Base-by-base conservation (phyloP, 1,140 invertebrate species). In the Drosophila nikananu region DNA sequence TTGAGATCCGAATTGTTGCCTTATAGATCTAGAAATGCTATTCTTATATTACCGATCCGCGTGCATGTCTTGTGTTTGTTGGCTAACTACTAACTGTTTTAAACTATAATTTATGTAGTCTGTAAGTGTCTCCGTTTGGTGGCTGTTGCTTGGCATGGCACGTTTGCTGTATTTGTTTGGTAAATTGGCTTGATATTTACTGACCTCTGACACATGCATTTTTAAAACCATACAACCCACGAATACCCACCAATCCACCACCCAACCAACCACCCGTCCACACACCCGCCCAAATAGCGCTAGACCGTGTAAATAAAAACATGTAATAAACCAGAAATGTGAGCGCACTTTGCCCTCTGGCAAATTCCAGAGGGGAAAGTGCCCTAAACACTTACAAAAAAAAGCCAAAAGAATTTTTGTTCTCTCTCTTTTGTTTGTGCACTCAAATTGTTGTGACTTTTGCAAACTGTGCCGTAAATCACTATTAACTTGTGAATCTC, bases 371-470 rank as follows among this genome's bases (percentile, higher is more conserved):
- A 41, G 70, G 66, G 70, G 35, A 59, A 71, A n/a, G 32, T 44
- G 37, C 44, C 46, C 54, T 27, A 48, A 73, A 70, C 58, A 58
- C 51, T 39, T 51, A 32, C 15, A 27, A 49, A 49, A 17, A 21
- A 55, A 78, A 89, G 80, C 84, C 84, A 83, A 89, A 83, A 81
- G 51, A 89, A 83, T 72, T 81, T 72, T 89, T 87, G 80, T 77
- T 67, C 80, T 48, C 48, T 67, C 77, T 52, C 25, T 48, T 51
- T 44, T 57, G 37, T 65, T 52, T 70, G 32, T 62, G 51, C 59
- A 57, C 52, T 58, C 25, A 13, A 61, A 60, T 48, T 73, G 73
- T 68, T 86, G 79, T 72, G 58, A 79, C 59, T 49, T 62, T 74
- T 78, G 72, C 74, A 86, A 77, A 80, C 65, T 81, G 61, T 80